phyloP scores from a whole-genome alignment of 2,888 invertebrate species.

The Leucoma salicis region DNA sequence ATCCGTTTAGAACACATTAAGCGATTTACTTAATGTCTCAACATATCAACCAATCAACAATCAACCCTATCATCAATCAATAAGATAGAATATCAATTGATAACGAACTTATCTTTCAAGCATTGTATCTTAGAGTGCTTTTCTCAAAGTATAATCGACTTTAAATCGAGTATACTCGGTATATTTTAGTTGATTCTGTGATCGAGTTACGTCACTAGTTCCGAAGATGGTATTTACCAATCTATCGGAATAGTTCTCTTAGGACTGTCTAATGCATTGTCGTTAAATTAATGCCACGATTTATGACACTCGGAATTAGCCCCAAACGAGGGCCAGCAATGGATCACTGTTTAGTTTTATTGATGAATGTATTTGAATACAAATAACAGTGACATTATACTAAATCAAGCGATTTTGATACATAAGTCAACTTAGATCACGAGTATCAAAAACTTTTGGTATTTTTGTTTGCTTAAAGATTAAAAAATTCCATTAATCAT shows the following conservation, averaged over 20 bases:
- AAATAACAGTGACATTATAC: slow-evolving; percentile 34
- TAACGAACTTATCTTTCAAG: slow-evolving; percentile 31
- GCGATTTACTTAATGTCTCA: slow-evolving; percentile 70
- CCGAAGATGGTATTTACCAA: slow-evolving; percentile 68
- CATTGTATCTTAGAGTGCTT: slow-evolving; percentile 19
- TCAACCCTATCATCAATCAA: slow-evolving; percentile 33
- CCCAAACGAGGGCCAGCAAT: slow-evolving; percentile 44
- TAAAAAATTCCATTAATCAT: too few relatives aligned
- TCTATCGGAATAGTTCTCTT: slow-evolving; percentile 83
- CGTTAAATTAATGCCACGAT: slow-evolving; percentile 80
- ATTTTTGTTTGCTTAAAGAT: too few relatives aligned
- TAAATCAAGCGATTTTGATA: slow-evolving; percentile 22
- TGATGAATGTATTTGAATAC: slow-evolving; percentile 54
- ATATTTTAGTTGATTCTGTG: slow-evolving; percentile 21
- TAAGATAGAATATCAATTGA: slow-evolving; percentile 62
- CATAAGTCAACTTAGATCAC: too few relatives aligned
- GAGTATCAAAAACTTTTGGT: too few relatives aligned
- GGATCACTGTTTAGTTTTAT: slow-evolving; percentile 55
- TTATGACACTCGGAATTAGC: slow-evolving; percentile 77
- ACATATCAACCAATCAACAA: slow-evolving; percentile 18
- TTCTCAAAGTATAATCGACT: slow-evolving; percentile 27
- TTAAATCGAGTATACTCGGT: slow-evolving; percentile 20
- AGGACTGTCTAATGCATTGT: slow-evolving; percentile 79
- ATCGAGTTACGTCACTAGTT: slow-evolving; percentile 35
- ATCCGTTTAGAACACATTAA: slow-evolving; percentile 70